Percentiles rank a stretch among this genome's conserved stretches.
phyloP scores from a whole-genome alignment of 2,113 vertebrate genomes.

The Pseudopodoces humilis region DNA sequence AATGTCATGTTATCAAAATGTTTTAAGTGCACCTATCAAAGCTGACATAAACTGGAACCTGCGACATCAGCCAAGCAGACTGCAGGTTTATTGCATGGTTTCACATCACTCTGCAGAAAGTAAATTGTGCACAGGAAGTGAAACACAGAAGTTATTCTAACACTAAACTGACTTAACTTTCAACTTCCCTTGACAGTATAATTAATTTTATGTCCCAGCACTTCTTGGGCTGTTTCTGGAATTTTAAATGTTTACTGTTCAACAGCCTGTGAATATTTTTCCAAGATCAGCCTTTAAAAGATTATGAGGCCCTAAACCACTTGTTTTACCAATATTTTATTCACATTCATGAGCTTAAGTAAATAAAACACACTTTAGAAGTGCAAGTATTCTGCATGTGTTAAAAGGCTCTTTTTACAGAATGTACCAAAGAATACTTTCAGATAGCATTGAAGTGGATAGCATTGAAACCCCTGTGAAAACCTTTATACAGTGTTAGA shows the following conservation, averaged over 20 bases:
- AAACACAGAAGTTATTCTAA: slow-evolving; percentile 2
- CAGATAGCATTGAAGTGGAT: background rate
- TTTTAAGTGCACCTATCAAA: slow-evolving; percentile 55
- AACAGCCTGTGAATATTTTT: slow-evolving; percentile 31
- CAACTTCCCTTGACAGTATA: background rate
- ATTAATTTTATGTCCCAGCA: background rate
- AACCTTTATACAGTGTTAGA: background rate
- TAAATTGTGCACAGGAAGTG: background rate
- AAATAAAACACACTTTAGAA: slow-evolving; percentile 36
- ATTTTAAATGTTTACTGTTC: slow-evolving; percentile 28
- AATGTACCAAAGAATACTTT: background rate
- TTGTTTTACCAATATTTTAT: slow-evolving; percentile 1
- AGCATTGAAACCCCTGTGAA: background rate
- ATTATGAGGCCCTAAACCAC: slow-evolving; percentile 37
- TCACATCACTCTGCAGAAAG: slow-evolving; percentile 24
- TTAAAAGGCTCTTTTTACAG: slow-evolving; percentile 23
- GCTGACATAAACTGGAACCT: slow-evolving; percentile 28
- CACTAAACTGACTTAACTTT: background rate
- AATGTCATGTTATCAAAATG: slow-evolving; percentile 47
- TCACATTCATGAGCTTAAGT: background rate
- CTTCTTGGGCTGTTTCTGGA: background rate
- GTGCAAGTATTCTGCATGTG: background rate
- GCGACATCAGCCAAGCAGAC: background rate
- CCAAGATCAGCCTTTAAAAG: slow-evolving; percentile 53
- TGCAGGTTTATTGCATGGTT: slow-evolving; percentile 2